These are phyloP conservation scores for Pogonomyrmex californicus DNA, from an alignment of 1,140 invertebrate species.

Conservation along the genomic window DNA sequence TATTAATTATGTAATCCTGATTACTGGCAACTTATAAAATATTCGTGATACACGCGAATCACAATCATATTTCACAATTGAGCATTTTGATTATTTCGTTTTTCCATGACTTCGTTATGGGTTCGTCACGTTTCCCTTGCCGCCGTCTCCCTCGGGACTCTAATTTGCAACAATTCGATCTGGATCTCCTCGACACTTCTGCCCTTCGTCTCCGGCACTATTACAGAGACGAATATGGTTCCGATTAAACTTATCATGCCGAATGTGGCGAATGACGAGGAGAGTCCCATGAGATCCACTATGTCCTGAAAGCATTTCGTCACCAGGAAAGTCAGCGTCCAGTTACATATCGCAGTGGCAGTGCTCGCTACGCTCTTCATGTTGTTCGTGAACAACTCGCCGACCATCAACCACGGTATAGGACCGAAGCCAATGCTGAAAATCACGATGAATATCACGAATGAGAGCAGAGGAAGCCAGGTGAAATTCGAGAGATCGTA, in stretches of 20 bases:
- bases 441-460: conserved; percentile 85
- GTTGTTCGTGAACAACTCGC: conserved; percentile 85
- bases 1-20: not conserved
- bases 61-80: not conserved
- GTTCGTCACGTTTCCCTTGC: not conserved
- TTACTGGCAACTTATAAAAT: not conserved
- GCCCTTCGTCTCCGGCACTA: conserved; percentile 89
- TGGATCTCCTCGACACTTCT: conserved; percentile 88
- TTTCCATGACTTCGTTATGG: not conserved
- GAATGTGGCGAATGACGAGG: conserved; percentile 87
- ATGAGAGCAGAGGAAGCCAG: conserved; percentile 86
- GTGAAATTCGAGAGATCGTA: conserved; percentile 79
- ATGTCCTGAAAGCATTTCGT: conserved; percentile 86
- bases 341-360: conserved; percentile 86
- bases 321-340: conserved; percentile 88
- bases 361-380: conserved; percentile 86
- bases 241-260: conserved; percentile 86
- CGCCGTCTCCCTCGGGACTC: not conserved
- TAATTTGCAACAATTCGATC: conserved; percentile 51
- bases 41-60: not conserved
- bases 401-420: conserved; percentile 86
- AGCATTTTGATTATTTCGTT: not conserved
- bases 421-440: conserved; percentile 86
- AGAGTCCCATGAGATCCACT: conserved; percentile 84
- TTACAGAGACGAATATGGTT: conserved; percentile 86